A percentile compares a stretch with the other conserved stretches of the same genome.
Conservation (phyloP, 1,140 invertebrate genomes). For the Drosophila persimilis region DNA sequence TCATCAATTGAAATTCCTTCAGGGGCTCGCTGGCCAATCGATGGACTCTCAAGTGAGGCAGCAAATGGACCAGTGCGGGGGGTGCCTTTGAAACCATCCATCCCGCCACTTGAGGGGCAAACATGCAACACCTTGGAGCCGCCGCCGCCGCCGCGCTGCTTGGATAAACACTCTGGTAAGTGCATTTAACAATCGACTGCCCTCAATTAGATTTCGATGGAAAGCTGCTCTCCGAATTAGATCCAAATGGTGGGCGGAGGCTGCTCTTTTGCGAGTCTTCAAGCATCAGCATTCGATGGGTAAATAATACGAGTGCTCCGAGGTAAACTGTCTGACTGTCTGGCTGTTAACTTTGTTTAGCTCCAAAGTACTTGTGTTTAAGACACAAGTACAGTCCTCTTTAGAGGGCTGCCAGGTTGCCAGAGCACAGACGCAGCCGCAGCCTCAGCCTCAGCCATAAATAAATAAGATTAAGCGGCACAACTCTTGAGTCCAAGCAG, state of each 20-base stretch:
- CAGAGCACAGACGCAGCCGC: constrained; percentile 2
- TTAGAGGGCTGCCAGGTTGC: constrained; percentile 30
- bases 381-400: constrained; percentile 32
- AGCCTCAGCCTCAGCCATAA: constrained; percentile 43
- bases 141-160: constrained; percentile 27
- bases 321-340: no score
- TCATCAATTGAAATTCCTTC: no score
- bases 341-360: no score
- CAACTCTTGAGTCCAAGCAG: constrained; percentile 46
- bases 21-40: no score
- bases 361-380: constrained; percentile 47
- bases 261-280: constrained; percentile 10
- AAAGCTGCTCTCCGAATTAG: no score
- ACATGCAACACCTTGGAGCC: constrained; percentile 16
- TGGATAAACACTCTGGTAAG: constrained; percentile 40
- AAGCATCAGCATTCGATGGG: constrained; percentile 51
- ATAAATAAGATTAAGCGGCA: constrained; percentile 77
- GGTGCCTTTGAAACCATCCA: no score
- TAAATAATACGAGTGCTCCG: constrained; percentile 42
- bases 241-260: no score
- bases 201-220: constrained; percentile 48
- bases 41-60: no score
- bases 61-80: no score
- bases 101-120: constrained; percentile 24
- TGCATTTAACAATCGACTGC: constrained; percentile 69